Base-by-base conservation (phyloP, 1,140 invertebrate genomes). In the Archivesica marissinica region DNA sequence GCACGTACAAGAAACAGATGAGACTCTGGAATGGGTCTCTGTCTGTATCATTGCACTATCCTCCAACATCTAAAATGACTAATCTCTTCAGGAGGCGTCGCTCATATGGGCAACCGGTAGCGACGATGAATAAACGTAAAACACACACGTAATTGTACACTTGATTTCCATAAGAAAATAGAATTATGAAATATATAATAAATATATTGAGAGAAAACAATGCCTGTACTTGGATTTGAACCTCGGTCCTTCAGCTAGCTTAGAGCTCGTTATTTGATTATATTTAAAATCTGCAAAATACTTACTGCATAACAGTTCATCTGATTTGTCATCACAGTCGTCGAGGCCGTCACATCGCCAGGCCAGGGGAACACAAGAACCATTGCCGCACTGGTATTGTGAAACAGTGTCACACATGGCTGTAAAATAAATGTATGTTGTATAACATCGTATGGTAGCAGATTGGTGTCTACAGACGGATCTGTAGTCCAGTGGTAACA, bases 361-460 rank as follows among this genome's bases (percentile, higher is more conserved):
- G 20, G 59, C 13, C 1, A 64, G 28, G 15, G 59, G 30, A 35
- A 64, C 38, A 64, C 59, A 64, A 4, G 59, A 64, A 2, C 59
- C 59, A 25, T 64, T 64, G 4, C 59, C 59, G n/a, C 59, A 64
- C 59, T 64, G 11, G n/a, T 35, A 64, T 25, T 64, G 59, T 35
- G 59, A 35, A 15, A 2, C 13, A 1, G n/a, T 35, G n/a, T 64
- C n/a, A 20, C 59, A 64, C n/a, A 30, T 33, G 6, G 54, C 54
- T 59, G 25, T 59, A 6, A 47, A 9, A 47, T 47, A 9, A 7
- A 47, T n/a, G n/a, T n/a, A n/a, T n/a, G n/a, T n/a, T n/a, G n/a
- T n/a, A n/a, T n/a, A n/a, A n/a, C n/a, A n/a, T n/a, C n/a, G n/a
- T n/a, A n/a, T n/a, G n/a, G n/a, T n/a, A n/a, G n/a, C n/a, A n/a